A percentile compares a stretch with the other conserved stretches of the same genome.
Evolutionary conservation across 2,888 invertebrate species (phyloP).

Genomic region (Empis stercorea): DNA sequence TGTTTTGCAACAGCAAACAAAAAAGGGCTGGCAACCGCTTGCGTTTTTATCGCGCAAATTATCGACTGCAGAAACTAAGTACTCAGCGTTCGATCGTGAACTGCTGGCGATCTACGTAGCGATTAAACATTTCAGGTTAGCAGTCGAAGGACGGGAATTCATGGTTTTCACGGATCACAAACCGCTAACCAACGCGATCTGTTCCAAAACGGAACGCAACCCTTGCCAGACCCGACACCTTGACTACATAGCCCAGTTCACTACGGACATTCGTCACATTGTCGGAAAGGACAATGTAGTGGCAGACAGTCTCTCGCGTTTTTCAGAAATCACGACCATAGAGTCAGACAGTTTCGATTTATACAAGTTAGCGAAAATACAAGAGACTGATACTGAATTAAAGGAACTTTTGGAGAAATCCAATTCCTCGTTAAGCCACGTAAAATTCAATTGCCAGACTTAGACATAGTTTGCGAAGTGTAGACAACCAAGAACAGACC

Average conservation of each 20-base stretch:
- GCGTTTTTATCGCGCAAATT: constrained; percentile 1
- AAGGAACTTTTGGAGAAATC: neutral
- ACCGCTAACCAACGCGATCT: neutral
- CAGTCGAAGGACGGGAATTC: neutral
- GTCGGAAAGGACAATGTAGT: constrained; percentile 5
- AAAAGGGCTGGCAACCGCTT: neutral
- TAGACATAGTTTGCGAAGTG: neutral
- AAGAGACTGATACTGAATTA: constrained; percentile 1
- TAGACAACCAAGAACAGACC: constrained; percentile 9
- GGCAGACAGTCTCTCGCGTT: constrained; percentile 7
- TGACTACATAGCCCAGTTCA: constrained; percentile 8
- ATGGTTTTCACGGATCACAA: constrained; percentile 1
- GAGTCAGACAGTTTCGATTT: neutral
- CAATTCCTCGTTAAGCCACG: neutral
- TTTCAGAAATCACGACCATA: neutral
- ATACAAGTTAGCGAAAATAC: neutral
- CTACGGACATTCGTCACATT: constrained; percentile 5
- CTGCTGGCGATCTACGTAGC: neutral
- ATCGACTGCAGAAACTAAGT: neutral
- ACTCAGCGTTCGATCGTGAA: neutral
- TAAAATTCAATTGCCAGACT: neutral
- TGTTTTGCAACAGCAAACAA: neutral
- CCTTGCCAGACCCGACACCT: constrained; percentile 8
- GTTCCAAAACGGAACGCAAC: constrained; percentile 6
- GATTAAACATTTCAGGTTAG: neutral